Percentiles rank a stretch among this genome's conserved stretches.
Evolutionary conservation across 2,113 vertebrate species (phyloP).

Genomic region (Lethenteron reissneri): DNA sequence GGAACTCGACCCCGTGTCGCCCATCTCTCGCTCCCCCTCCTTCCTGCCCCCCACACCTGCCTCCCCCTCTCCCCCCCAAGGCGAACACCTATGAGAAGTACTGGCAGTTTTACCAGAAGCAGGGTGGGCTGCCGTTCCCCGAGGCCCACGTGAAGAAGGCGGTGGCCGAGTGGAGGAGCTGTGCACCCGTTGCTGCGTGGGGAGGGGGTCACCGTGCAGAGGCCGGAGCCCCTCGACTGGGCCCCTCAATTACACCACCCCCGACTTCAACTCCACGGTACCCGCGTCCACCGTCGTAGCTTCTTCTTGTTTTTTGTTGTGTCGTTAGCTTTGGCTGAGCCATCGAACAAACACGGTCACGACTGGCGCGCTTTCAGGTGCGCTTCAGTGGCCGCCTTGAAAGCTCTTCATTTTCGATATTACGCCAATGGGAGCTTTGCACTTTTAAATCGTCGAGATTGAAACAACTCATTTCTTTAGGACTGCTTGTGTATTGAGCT

Average conservation of each 20-base stretch:
- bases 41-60: neutral
- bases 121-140: conserved; percentile 63
- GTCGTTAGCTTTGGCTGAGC: no score
- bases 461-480: no score
- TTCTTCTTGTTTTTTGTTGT: no score
- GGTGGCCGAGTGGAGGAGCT: conserved; percentile 80
- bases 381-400: no score
- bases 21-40: neutral
- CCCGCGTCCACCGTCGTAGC: conserved; percentile 1
- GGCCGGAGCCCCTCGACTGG: conserved; percentile 74
- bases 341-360: no score
- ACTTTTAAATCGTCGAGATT: no score
- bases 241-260: conserved; percentile 62
- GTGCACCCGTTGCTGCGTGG: conserved; percentile 82
- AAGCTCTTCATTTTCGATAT: no score
- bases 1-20: neutral
- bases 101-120: conserved; percentile 74
- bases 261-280: conserved; percentile 83
- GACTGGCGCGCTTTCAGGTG: no score
- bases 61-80: conserved; percentile 20
- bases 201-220: conserved; percentile 61
- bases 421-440: no score
- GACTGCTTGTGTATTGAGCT: no score
- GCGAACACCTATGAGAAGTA: conserved; percentile 96
- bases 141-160: conserved; percentile 70